phyloP scores from a whole-genome alignment of 2,888 invertebrate species.

The Parascotia fuliginaria region DNA sequence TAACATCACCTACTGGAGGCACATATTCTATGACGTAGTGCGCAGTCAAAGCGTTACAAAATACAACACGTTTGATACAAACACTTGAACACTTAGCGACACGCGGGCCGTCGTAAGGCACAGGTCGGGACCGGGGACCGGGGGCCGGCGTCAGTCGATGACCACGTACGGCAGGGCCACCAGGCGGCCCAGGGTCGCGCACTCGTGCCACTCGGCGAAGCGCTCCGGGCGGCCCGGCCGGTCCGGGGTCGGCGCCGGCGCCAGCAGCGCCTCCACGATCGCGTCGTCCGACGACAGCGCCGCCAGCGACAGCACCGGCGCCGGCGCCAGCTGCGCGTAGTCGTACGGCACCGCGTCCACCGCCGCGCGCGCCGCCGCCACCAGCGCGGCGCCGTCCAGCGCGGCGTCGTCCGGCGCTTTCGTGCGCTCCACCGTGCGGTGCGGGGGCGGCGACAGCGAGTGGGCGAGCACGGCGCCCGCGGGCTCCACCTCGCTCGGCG shows the following conservation, averaged over 20 bases:
- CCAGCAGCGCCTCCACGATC: conserved; percentile 27
- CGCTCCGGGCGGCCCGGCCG: conserved; percentile 65
- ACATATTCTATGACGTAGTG: conserved; percentile 11
- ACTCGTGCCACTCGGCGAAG: conserved; percentile 97
- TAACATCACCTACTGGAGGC: conserved; percentile 16
- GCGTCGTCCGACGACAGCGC: conserved; percentile 27
- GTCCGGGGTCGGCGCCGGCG: conserved; percentile 44
- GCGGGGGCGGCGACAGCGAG: conserved; percentile 52
- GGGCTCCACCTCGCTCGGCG: conserved; percentile 73
- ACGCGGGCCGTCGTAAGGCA: not conserved
- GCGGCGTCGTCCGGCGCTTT: conserved; percentile 59
- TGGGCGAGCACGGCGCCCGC: conserved; percentile 66
- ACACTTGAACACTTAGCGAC: conserved; percentile 10
- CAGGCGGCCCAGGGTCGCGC: conserved; percentile 92
- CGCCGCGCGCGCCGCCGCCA: conserved; percentile 56
- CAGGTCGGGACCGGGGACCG: not conserved
- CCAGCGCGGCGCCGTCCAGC: conserved; percentile 58
- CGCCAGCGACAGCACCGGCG: conserved; percentile 59
- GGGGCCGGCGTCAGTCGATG: conserved; percentile 90
- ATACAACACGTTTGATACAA: conserved; percentile 13
- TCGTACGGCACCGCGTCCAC: conserved; percentile 52
- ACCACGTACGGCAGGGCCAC: conserved; percentile 98
- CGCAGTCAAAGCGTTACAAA: conserved; percentile 15
- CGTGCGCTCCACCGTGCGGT: no score
- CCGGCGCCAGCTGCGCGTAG: conserved; percentile 56